Evolutionary conservation across 2,888 invertebrate genomes (phyloP), one percentile per base, ranked within the genome.

Genomic region (Meta bourneti): DNA sequence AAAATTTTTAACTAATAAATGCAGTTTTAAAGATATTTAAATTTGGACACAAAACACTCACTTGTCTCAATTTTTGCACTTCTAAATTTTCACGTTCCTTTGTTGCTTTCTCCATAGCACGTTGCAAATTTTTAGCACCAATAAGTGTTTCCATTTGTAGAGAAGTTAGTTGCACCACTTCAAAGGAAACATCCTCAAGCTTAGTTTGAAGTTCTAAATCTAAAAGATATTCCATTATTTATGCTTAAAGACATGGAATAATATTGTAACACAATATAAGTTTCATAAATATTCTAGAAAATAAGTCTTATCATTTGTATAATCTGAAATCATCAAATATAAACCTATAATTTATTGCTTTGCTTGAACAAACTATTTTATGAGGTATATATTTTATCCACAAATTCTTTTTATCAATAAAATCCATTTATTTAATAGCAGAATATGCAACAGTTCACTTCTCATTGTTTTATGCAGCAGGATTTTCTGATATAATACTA

Each of bases 41-140:
- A 34, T 20, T 20, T n/a, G n/a, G n/a, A 51, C n/a, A 19, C 48
- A 82, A 7, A 51, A 51, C 19, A 70, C 52, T 69, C 61, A 78
- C 92, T 81, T 92, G 92, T 85, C 92, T 85, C 11, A 92, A 34
- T 61, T 92, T 92, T 61, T 89, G 61, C 13, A 92, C 48, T 89
- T 92, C 92, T 48, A 92, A 69, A 54, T 77, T 19, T 51, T 89
- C 86, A 51, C 72, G 80, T 13, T 88, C 82, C 48, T 86, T 89
- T 48, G 72, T 48, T 52, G 86, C 49, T 86, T 92, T 92, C 20
- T 92, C 86, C 6, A 89, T 86, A n/a, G 78, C 77, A 9, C 92
- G 77, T 49, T 86, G 72, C 11, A 89, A 70, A n/a, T 51, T 92
- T 78, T 89, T 89, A n/a, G 89, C 85, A 86, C 89, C 92, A 49